Evolutionary conservation across 1,140 invertebrate genomes (phyloP).

Genomic region (Drosophila hydei): DNA sequence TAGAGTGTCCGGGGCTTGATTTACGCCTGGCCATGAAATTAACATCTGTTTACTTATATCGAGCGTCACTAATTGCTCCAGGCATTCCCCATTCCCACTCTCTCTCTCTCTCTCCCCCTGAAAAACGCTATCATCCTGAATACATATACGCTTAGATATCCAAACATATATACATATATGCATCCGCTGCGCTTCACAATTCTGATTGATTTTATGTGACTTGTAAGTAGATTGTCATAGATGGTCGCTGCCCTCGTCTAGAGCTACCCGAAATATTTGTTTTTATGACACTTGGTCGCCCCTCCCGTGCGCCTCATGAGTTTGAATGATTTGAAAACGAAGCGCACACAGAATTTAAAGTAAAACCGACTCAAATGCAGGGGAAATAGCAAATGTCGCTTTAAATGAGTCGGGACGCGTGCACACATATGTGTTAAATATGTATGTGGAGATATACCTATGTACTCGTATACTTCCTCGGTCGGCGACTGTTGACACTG

Average conservation of each 20-base stretch:
- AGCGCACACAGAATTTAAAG: constrained; percentile 54
- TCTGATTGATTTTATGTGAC: constrained; percentile 63
- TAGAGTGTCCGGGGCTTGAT: constrained; percentile 28
- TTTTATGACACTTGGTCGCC: constrained; percentile 52
- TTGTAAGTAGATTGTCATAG: constrained; percentile 35
- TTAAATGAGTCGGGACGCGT: constrained; percentile 4
- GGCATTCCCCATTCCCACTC: constrained; percentile 28
- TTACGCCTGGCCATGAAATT: constrained; percentile 53
- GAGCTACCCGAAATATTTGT: constrained; percentile 40
- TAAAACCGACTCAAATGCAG: constrained; percentile 25
- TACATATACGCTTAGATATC: not conserved
- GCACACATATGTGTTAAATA: constrained; percentile 7
- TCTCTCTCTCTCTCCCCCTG: not conserved
- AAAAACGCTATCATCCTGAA: not conserved
- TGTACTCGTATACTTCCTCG: constrained; percentile 12
- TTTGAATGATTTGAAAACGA: constrained; percentile 63
- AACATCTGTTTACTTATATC: constrained; percentile 58
- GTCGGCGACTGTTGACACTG: constrained; percentile 8
- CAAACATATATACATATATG: constrained; percentile 4
- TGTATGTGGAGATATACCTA: not conserved
- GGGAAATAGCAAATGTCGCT: constrained; percentile 1
- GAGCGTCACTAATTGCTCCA: constrained; percentile 57
- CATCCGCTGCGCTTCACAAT: constrained; percentile 35
- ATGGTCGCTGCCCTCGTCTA: constrained; percentile 14
- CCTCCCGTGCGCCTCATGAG: constrained; percentile 38